Evolutionary conservation across 2,113 vertebrate genomes (phyloP).

Genomic region (Euleptes europaea): DNA sequence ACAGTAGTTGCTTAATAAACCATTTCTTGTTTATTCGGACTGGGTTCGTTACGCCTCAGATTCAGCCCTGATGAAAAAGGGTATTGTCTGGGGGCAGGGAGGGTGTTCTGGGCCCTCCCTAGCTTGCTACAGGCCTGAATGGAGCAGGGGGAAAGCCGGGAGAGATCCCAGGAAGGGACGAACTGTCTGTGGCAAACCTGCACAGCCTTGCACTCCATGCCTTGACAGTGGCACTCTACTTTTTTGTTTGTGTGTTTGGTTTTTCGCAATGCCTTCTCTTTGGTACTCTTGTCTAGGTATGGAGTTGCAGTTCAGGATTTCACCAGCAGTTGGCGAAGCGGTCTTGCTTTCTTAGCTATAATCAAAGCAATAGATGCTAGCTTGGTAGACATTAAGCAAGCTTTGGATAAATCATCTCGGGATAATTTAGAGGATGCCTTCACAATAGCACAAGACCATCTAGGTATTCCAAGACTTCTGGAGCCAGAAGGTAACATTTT

Average conservation of each 20-base stretch:
- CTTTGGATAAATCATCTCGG: slow-evolving; percentile 80
- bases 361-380: slow-evolving; percentile 93
- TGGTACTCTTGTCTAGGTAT: slow-evolving; percentile 74
- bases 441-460: slow-evolving; percentile 84
- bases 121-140: no score
- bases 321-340: slow-evolving; percentile 92
- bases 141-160: no score
- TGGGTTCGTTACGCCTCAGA: no score
- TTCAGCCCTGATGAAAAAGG: no score
- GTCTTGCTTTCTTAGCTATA: slow-evolving; percentile 92
- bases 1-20: no score
- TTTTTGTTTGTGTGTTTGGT: background rate
- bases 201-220: background rate
- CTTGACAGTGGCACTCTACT: background rate
- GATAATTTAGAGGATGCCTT: slow-evolving; percentile 95
- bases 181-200: no score
- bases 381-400: slow-evolving; percentile 91
- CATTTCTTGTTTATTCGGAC: no score
- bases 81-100: no score
- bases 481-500: slow-evolving; percentile 89
- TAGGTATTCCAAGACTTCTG: slow-evolving; percentile 90
- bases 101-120: no score
- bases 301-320: slow-evolving; percentile 94
- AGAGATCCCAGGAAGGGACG: no score
- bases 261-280: slow-evolving; percentile 23